Evolutionary conservation across 2,888 invertebrate genomes (phyloP).

Genomic region (Lobophora halterata): DNA sequence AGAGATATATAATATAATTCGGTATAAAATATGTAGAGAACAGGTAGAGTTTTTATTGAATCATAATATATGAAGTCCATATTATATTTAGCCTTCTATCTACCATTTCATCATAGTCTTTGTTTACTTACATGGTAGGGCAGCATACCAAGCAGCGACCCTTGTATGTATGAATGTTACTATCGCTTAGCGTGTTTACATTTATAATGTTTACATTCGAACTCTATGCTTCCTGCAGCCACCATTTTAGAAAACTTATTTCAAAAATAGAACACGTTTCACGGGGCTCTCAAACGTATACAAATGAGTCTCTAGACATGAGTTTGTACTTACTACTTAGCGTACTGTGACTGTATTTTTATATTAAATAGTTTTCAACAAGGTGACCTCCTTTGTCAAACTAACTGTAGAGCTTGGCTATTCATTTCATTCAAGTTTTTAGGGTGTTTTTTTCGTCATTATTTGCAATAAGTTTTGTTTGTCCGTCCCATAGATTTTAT

Average conservation of each 20-base stretch:
- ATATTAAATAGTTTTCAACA: too few relatives aligned
- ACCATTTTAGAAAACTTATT: constrained; percentile 29
- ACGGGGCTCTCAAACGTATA: too few relatives aligned
- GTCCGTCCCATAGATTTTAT: constrained; percentile 13
- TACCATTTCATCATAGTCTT: constrained; percentile 32
- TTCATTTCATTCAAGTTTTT: constrained; percentile 7
- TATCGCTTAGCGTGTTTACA: constrained; percentile 41
- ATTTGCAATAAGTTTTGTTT: constrained; percentile 7
- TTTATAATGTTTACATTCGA: constrained; percentile 41
- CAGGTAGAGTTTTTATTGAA: too few relatives aligned
- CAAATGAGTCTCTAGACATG: too few relatives aligned
- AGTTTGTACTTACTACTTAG: too few relatives aligned
- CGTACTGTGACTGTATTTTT: too few relatives aligned
- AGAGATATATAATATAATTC: too few relatives aligned
- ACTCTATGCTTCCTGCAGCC: constrained; percentile 31
- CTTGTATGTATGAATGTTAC: constrained; percentile 37
- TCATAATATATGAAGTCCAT: too few relatives aligned
- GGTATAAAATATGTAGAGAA: too few relatives aligned
- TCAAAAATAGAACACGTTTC: constrained; percentile 18
- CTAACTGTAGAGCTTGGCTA: constrained; percentile 2
- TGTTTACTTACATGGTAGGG: constrained; percentile 45
- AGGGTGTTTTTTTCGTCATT: constrained; percentile 11
- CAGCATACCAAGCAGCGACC: constrained; percentile 36
- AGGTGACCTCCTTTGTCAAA: constrained; percentile 10
- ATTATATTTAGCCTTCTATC: too few relatives aligned